Base-by-base conservation (phyloP, 2,797 vertebrate genomes). In the Salmo trutta region DNA sequence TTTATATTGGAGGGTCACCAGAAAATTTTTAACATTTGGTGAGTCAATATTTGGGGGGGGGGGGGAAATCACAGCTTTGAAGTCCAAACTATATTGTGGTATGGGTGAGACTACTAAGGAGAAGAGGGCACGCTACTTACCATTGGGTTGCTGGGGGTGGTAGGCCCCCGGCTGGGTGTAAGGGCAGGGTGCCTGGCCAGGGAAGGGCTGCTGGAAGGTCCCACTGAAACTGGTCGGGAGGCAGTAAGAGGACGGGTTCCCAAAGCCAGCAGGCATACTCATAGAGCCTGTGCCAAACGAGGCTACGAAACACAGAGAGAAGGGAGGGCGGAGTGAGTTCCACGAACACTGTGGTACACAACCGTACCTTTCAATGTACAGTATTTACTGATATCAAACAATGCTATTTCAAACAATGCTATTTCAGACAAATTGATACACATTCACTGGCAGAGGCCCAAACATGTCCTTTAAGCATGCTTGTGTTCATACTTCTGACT, bases 151-250 rank as follows among this genome's bases (percentile, higher is more conserved):
- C 56, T 24, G 98, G 84, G 97, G 97, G 87, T 96, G 93, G 92
- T 97, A 98, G 83, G 95, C 95, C 82, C 95, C 94, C 79, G 97
- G 96, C 77, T 96, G 97, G 89, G 96, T 88, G 84, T 97, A 98
- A 90, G 97, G 94, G 87, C 97, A 96, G 89, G 93, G 92, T 78
- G 94, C 94, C 89, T 97, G 97, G 87, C 95, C 88, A 4, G 98
- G 96, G 90, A 98, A 98, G 75, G 96, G 96, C 78, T 94, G 95
- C 90, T 97, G 97, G 93, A 99, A 99, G 90, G 94, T 97, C 93
- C 97, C 97, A 80, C 97, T 99, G 88, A 97, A 98, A 93, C 98
- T 99, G 93, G 97, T 98, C 91, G 98, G 97, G 87, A 99, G 97
- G 94, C 96, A 97, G 86, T 96, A 99, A 80, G 96, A 95, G 65